A percentile compares a stretch with the other conserved stretches of the same genome.
Evolutionary conservation across 2,113 vertebrate species (phyloP).

Genomic region (Glaucidium brasilianum): DNA sequence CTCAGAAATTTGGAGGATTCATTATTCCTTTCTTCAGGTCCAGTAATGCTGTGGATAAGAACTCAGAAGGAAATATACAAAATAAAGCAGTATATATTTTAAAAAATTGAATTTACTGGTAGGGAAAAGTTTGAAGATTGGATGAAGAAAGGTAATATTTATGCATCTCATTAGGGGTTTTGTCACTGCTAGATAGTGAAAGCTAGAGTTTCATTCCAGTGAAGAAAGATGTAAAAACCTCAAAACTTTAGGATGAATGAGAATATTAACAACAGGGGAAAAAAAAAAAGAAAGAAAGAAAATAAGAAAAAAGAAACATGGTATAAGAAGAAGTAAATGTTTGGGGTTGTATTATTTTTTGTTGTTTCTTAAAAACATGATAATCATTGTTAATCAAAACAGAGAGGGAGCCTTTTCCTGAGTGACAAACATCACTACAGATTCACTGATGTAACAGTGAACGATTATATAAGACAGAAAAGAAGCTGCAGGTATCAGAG

Average conservation of each 20-base stretch:
- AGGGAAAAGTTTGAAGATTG: not conserved
- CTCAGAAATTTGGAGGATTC: not conserved
- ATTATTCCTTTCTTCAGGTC: not conserved
- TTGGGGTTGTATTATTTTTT: not conserved
- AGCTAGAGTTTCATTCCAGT: not conserved
- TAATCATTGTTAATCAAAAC: not conserved
- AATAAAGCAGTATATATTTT: not conserved
- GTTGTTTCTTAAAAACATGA: not conserved
- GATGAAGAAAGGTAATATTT: not conserved
- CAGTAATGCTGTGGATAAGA: not conserved
- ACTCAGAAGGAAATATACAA: not conserved
- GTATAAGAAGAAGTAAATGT: not conserved
- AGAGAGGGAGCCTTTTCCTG: not conserved
- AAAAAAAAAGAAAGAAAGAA: not conserved
- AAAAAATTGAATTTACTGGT: not conserved
- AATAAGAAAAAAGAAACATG: not conserved
- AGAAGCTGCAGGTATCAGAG: not conserved
- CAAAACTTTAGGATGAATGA: not conserved
- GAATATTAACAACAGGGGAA: not conserved
- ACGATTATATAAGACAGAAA: not conserved
- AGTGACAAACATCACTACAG: not conserved
- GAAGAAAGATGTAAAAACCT: not conserved
- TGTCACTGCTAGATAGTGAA: not conserved
- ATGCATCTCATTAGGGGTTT: not conserved
- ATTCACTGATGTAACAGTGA: not conserved